These are phyloP conservation scores for Tinea semifulvella DNA, from an alignment of 2,888 invertebrate species.

Conservation along the genomic window DNA sequence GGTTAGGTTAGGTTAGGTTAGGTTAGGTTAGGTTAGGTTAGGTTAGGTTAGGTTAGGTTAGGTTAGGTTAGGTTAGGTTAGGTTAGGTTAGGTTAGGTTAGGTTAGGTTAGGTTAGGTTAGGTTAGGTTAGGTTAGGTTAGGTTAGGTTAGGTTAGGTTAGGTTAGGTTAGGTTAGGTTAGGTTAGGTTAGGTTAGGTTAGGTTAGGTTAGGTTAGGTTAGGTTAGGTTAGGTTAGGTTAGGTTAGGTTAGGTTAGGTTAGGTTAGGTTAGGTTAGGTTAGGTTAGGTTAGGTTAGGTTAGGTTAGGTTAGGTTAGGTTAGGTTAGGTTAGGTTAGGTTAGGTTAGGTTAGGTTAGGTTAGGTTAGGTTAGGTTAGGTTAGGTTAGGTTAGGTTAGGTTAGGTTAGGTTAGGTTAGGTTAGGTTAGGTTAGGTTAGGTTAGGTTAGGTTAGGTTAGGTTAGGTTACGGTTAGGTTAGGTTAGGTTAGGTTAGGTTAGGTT, in stretches of 20 bases:
- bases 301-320: neutral
- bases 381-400: constrained; percentile 1
- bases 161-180: neutral
- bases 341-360: neutral
- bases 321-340: neutral
- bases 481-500: constrained; percentile 25
- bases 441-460: constrained; percentile 5
- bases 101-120: neutral
- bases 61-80: neutral
- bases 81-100: neutral
- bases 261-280: neutral
- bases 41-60: neutral
- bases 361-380: neutral
- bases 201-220: neutral
- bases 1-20: neutral
- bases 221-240: neutral
- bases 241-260: neutral
- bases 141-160: neutral
- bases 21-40: no score
- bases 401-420: constrained; percentile 7
- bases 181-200: neutral
- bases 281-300: neutral
- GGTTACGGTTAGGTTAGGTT: constrained; percentile 21
- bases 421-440: constrained; percentile 8
- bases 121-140: no score